Evolutionary conservation across 1,140 invertebrate species (phyloP), one percentile per base, ranked within the genome.

Genomic region (Platyura marginata): DNA sequence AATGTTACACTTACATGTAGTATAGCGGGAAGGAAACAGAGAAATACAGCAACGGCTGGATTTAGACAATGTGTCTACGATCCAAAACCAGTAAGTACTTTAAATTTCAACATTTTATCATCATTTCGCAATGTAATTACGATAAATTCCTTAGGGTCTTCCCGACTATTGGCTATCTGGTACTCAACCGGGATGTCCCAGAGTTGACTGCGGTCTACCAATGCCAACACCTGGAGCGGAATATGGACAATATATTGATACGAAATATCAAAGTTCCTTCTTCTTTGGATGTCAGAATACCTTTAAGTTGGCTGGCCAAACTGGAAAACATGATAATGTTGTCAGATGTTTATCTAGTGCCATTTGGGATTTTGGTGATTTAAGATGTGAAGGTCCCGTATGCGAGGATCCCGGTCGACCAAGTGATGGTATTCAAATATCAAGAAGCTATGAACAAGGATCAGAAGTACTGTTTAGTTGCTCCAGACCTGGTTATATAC

Each of bases 201-300:
- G 86, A 53, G 72, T 81, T 25, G 82, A 93, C 54, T 95, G 90
- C 61, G 90, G 90, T 15, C 57, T 74, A 32, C 90, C 90, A 19
- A 72, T 81, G 53, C 77, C 83, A 34, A 90, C 87, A 21, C 78
- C 87, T n/a, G 91, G 92, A 33, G 88, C 90, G 11, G 84, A 86
- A 58, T 92, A 94, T 51, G 88, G 89, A 8, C 74, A 82, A 59
- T 87, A 80, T 49, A 61, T 77, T 11, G 88, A 93, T 53, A 93
- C 89, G 0, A 80, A 79, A 57, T 92, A 81, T 53, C 82, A 90
- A 59, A 87, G 87, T 21, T 90, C 79, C 1, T 96, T 95, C 65
- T 90, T 87, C 69, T 96, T 98, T 57, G 87, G 87, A 25, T 97
- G 93, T 58, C 88, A 95, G 66, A 86, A 93, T 53, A 94, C 91